phyloP scores from a whole-genome alignment of 2,888 invertebrate genomes.

The Drosophila aldrichi region DNA sequence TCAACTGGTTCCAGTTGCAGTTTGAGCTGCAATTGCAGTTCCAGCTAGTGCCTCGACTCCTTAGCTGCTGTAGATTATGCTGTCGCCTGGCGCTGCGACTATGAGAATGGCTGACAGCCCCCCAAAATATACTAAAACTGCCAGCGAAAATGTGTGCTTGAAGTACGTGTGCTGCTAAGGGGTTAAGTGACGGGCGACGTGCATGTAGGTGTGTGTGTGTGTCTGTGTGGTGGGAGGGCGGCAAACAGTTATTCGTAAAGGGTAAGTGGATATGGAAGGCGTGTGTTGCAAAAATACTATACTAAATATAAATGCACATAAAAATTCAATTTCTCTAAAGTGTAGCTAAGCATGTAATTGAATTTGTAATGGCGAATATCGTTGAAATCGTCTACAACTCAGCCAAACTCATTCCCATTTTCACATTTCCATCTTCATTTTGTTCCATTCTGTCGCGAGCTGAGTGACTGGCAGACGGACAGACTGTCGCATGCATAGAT shows the following conservation, averaged over 20 bases:
- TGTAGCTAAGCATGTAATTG: constrained; percentile 84
- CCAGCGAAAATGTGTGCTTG: constrained; percentile 48
- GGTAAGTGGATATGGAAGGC: constrained; percentile 14
- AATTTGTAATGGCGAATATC: constrained; percentile 83
- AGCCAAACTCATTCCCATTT: constrained; percentile 6
- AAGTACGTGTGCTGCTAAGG: constrained; percentile 46
- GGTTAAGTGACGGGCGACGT: constrained; percentile 5
- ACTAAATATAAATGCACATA: constrained; percentile 77
- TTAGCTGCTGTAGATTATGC: constrained; percentile 46
- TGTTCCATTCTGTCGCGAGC: constrained; percentile 73
- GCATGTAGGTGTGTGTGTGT: background rate
- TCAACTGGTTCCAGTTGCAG: constrained; percentile 10
- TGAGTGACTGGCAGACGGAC: constrained; percentile 58
- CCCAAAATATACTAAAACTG: constrained; percentile 50
- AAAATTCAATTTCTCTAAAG: constrained; percentile 82
- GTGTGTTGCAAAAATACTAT: constrained; percentile 66
- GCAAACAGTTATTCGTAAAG: constrained; percentile 6
- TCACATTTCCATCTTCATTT: constrained; percentile 22
- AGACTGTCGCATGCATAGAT: constrained; percentile 62
- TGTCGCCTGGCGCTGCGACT: constrained; percentile 57
- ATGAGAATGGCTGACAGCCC: constrained; percentile 65
- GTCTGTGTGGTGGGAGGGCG: background rate
- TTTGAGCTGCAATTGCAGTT: background rate
- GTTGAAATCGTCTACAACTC: constrained; percentile 56
- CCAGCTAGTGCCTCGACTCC: background rate